Evolutionary conservation across 2,797 vertebrate species (phyloP).

Genomic region (Cyclopterus lumpus): DNA sequence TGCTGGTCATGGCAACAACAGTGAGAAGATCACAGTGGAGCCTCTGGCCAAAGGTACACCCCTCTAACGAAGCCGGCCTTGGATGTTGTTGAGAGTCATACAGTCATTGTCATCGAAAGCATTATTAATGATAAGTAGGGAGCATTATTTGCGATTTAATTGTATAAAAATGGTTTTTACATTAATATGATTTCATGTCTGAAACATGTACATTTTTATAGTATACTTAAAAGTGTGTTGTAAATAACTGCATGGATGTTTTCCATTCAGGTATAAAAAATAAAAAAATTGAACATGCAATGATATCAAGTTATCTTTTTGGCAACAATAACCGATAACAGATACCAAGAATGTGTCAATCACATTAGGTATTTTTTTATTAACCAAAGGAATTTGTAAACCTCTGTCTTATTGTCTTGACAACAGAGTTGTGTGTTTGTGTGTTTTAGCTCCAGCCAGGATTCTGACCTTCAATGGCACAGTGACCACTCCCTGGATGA

Average conservation of each 20-base stretch:
- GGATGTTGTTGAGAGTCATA: background rate
- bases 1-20: constrained; percentile 95
- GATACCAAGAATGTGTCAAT: background rate
- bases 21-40: constrained; percentile 96
- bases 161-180: background rate
- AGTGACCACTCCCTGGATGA: constrained; percentile 99
- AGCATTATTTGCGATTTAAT: background rate
- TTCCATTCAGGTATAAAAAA: background rate
- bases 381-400: background rate
- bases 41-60: constrained; percentile 92
- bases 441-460: constrained; percentile 89
- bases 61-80: background rate
- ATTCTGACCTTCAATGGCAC: constrained; percentile 98
- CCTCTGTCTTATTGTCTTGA: background rate
- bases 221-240: background rate
- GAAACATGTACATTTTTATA: background rate
- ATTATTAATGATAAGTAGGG: background rate
- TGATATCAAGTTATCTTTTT: background rate
- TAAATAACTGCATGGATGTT: background rate
- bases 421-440: constrained; percentile 5
- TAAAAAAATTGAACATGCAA: background rate
- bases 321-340: background rate
- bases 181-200: background rate
- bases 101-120: background rate
- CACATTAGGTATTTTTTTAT: background rate